Base-by-base conservation (phyloP, 2,797 vertebrate species). In the Tapirus indicus region DNA sequence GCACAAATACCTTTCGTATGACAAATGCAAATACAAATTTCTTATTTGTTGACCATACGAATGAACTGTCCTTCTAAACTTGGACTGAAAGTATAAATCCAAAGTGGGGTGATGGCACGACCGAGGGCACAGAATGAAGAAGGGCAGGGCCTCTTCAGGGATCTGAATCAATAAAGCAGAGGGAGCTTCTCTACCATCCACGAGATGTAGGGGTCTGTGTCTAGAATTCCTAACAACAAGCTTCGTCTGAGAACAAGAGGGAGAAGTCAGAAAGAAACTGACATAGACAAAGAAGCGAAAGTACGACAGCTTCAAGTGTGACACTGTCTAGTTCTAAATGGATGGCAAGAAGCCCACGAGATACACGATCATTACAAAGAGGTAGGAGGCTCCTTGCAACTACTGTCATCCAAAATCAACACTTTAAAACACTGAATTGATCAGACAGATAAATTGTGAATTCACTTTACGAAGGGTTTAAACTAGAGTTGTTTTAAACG, bases 291-390 rank as follows among this genome's bases (percentile, higher is more conserved):
- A 56, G 41, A 32, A 21, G 7, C 10, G 41, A 75, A 49, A 38
- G 38, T 23, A 7, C 14, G 77, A n/a, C 38, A 52, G 27, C 7
- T 20, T 71, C 23, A 49, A 56, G 60, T 4, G 21, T 2, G 41
- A 47, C 16, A 17, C 3, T 3, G 18, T 8, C 56, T 12, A 35
- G 16, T 17, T 95, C 35, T 82, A 18, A 84, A 78, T 1, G 29
- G 60, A 71, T 23, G 54, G 32, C 52, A 56, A 83, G 83, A 69
- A 69, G 44, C 77, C 82, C 77, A 17, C 6, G 44, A 29, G 52
- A 66, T 6, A 3, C 14, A 14, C 0, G 10, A 49, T 74, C 0
- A 23, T 6, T 14, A 16, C 16, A 5, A 4, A 44, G 7, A 41
- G 64, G 13, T 6, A 68, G 47, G 13, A 25, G 56, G 18, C 9